Evolutionary conservation across 2,888 invertebrate genomes (phyloP), one percentile per base, ranked within the genome.

Genomic region (Synanthedon vespiformis): DNA sequence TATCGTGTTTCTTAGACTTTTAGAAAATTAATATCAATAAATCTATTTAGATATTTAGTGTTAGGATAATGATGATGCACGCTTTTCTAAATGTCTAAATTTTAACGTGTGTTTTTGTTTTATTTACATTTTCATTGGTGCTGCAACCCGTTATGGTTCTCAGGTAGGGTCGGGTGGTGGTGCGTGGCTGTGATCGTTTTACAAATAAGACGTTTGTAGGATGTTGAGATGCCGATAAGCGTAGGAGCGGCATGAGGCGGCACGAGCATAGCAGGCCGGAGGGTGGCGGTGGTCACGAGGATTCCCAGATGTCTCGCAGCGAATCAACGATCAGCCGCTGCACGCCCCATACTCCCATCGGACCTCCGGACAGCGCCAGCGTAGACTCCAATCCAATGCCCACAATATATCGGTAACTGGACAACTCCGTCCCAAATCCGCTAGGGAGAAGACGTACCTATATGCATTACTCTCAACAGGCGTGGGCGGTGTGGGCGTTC

Each of bases 331-430:
- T 91, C 85, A 90, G 86, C 75, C 79, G 77, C 65, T 83, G 80
- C 52, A 85, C 83, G 59, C 86, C 82, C 61, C 88, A 79, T 75
- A 85, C 87, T 13, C 87, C 88, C 57, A 74, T 86, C 59, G 84
- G 84, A 54, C 78, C 77, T 54, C 82, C 87, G 73, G 94, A 94
- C 89, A 94, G 93, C 90, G 92, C 91, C 80, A 93, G 94, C 89
- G 94, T 94, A 80, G 94, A 94, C 88, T 94, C 94, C 81, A 94
- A 92, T 88, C 92, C 94, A 79, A 92, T 94, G 84, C 92, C 93
- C 65, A 94, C 95, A 66, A 95, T 95, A 85, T 95, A 95, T 91
- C 94, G 95, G 95, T 95, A 93, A 87, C 81, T 74, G 72, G 72
- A 69, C 62, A 34, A 62, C 56, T 60, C 48, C 48, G 47, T 41